Conservation (phyloP, 2,113 vertebrate species). For the Theropithecus gelada region DNA sequence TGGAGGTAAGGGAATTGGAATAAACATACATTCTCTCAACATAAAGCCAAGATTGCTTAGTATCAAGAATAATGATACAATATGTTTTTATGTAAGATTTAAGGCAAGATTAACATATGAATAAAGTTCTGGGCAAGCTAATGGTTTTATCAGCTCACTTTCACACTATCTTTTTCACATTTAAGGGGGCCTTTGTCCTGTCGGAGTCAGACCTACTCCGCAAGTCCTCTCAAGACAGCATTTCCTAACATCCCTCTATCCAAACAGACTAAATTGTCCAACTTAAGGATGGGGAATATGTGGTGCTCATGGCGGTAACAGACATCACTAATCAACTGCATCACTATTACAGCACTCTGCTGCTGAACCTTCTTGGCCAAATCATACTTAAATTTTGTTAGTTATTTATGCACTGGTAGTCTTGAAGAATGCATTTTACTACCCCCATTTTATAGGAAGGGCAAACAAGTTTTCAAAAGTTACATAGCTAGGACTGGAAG, state of each 20-base stretch:
- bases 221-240: neutral
- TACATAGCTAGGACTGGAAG: neutral
- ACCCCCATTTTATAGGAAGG: neutral
- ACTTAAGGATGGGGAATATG: neutral
- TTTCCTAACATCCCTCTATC: neutral
- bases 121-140: neutral
- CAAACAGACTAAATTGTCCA: neutral
- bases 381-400: neutral
- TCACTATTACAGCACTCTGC: neutral
- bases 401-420: neutral
- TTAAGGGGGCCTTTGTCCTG: neutral
- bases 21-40: slow-evolving; percentile 21
- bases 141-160: neutral
- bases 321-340: neutral
- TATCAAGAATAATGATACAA: neutral
- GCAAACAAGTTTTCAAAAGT: neutral
- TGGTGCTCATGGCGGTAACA: neutral
- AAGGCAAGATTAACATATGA: neutral
- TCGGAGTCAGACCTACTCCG: neutral
- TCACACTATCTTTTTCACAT: neutral
- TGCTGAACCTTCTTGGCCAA: neutral
- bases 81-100: slow-evolving; percentile 45
- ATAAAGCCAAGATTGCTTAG: slow-evolving; percentile 34
- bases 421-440: neutral
- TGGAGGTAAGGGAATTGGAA: neutral